Conservation (phyloP, 2,113 vertebrate species). For the Corythornis madagascariensis region DNA sequence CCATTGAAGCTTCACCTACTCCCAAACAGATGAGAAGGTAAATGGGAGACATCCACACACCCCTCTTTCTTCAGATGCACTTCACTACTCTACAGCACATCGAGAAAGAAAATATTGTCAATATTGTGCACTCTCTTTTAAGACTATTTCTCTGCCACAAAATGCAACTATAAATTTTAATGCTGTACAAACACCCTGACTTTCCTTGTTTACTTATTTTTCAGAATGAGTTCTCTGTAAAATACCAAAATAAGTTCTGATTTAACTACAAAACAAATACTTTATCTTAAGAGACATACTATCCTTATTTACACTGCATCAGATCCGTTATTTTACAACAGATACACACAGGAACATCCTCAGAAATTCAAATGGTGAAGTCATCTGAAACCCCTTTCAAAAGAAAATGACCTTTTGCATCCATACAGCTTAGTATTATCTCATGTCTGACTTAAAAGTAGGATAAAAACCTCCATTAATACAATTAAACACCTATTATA, state of each 20-base stretch:
- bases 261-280: neutral
- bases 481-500: neutral
- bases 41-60: too few relatives aligned
- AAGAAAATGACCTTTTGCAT: constrained; percentile 22
- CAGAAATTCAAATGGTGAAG: constrained; percentile 8
- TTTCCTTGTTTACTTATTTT: neutral
- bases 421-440: neutral
- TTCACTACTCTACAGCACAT: neutral
- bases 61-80: neutral
- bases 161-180: neutral
- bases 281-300: neutral
- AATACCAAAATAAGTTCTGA: neutral
- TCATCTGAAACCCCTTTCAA: constrained; percentile 1
- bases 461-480: neutral
- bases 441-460: neutral
- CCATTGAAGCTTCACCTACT: neutral
- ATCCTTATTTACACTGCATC: neutral
- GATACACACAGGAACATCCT: neutral
- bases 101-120: neutral
- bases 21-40: neutral
- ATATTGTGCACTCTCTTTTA: neutral
- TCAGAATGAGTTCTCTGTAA: neutral
- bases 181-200: neutral
- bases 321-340: neutral
- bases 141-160: neutral